These are phyloP conservation scores for Diadegma fenestrale DNA, from an alignment of 2,888 invertebrate genomes.

Conservation along the genomic window DNA sequence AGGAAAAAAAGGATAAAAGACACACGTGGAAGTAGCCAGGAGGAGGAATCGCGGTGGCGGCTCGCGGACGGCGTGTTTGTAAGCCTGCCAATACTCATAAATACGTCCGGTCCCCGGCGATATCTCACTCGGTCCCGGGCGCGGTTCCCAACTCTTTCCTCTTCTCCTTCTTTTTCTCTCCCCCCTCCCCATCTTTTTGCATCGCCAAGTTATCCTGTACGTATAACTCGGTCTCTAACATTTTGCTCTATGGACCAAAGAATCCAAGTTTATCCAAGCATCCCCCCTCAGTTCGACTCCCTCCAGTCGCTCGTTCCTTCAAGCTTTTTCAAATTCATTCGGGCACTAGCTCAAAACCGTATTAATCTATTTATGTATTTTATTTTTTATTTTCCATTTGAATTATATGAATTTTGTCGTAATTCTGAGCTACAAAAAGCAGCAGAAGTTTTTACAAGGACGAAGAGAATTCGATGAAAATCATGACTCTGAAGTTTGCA, in stretches of 20 bases:
- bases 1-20: slow-evolving; percentile 7
- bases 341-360: slow-evolving; percentile 35
- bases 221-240: slow-evolving; percentile 39
- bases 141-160: slow-evolving; percentile 57
- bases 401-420: background rate
- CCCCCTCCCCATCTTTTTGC: slow-evolving; percentile 13
- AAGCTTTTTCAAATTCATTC: slow-evolving; percentile 28
- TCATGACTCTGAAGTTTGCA: no score
- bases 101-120: slow-evolving; percentile 69
- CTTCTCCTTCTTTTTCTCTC: slow-evolving; percentile 8
- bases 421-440: background rate
- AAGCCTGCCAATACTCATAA: slow-evolving; percentile 73
- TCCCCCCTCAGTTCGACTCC: slow-evolving; percentile 19
- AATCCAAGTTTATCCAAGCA: slow-evolving; percentile 28
- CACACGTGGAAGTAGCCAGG: slow-evolving; percentile 63
- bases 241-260: slow-evolving; percentile 38
- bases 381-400: background rate
- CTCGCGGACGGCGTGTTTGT: slow-evolving; percentile 69
- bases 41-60: slow-evolving; percentile 61
- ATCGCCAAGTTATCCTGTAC: slow-evolving; percentile 20
- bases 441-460: background rate
- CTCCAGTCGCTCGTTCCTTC: slow-evolving; percentile 29
- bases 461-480: background rate
- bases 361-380: slow-evolving; percentile 19
- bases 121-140: slow-evolving; percentile 68